Percentiles rank a stretch among this genome's conserved stretches.
phyloP scores from a whole-genome alignment of 1,140 invertebrate species.

The Neodiprion virginianus region DNA sequence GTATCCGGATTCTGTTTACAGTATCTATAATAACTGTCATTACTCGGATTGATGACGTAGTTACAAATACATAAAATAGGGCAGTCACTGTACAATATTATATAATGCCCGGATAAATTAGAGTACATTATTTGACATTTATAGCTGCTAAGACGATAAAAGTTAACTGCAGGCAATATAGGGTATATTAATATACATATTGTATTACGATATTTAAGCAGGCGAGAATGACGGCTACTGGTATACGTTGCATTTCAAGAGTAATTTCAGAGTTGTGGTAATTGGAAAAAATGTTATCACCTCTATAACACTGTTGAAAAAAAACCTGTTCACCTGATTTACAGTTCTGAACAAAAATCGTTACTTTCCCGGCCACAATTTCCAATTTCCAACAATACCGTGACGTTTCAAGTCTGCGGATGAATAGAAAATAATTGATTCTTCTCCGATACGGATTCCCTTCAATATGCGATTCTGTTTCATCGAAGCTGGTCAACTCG shows the following conservation, averaged over 20 bases:
- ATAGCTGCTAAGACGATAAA: slow-evolving; percentile 7
- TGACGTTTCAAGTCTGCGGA: slow-evolving; percentile 10
- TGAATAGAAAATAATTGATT: slow-evolving; percentile 19
- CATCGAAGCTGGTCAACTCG: too few relatives aligned
- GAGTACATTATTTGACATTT: background rate
- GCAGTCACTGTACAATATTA: background rate
- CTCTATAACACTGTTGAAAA: too few relatives aligned
- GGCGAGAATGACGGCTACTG: background rate
- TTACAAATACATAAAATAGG: background rate
- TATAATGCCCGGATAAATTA: background rate
- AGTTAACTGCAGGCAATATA: background rate
- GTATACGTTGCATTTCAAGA: too few relatives aligned
- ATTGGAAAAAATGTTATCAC: background rate
- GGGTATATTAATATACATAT: too few relatives aligned
- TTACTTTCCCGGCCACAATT: slow-evolving; percentile 17
- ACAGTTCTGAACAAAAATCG: slow-evolving; percentile 21
- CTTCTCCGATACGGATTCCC: background rate
- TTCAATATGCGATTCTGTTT: too few relatives aligned
- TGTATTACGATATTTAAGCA: background rate
- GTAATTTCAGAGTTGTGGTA: background rate
- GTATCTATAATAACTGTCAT: background rate
- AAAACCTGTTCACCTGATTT: slow-evolving; percentile 3
- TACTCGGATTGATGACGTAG: background rate
- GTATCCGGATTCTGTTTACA: background rate
- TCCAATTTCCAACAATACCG: slow-evolving; percentile 18